These are phyloP conservation scores for Minunthozetes semirufus DNA, from an alignment of 2,888 invertebrate species.

Conservation along the genomic window DNA sequence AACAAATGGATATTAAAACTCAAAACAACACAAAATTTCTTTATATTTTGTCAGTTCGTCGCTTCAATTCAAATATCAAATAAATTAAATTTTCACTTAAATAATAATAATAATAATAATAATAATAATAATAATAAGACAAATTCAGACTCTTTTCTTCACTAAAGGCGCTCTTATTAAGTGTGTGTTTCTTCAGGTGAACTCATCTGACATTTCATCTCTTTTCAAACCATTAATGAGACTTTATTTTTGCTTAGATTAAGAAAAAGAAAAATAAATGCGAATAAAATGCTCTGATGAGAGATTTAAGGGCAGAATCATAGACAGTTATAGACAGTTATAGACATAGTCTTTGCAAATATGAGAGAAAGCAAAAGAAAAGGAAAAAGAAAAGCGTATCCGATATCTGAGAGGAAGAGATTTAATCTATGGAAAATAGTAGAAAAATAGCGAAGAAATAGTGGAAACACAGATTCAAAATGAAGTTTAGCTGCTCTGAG, in stretches of 20 bases:
- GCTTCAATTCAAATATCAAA: not conserved
- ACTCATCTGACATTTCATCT: constrained; percentile 9
- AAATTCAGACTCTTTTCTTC: not conserved
- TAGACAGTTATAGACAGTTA: not conserved
- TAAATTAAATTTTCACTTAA: not conserved
- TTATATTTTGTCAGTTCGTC: not conserved
- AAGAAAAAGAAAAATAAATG: not conserved
- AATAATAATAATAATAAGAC: too few species aligned
- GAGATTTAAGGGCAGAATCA: not conserved
- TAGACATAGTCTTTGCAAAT: not conserved
- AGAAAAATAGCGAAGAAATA: not conserved
- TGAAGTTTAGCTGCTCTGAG: not conserved
- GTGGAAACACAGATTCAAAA: not conserved
- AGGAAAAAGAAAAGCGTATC: not conserved
- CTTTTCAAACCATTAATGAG: not conserved
- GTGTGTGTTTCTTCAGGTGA: not conserved
- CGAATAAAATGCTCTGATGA: not conserved
- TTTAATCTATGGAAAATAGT: constrained; percentile 22
- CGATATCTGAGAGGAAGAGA: constrained; percentile 7
- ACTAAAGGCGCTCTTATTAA: not conserved
- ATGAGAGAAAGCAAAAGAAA: not conserved
- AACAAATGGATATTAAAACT: not conserved
- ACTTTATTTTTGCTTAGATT: not conserved
- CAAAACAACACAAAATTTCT: not conserved
- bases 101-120: too few species aligned